Evolutionary conservation across 2,797 vertebrate genomes (phyloP).

Genomic region (Oreortyx pictus): DNA sequence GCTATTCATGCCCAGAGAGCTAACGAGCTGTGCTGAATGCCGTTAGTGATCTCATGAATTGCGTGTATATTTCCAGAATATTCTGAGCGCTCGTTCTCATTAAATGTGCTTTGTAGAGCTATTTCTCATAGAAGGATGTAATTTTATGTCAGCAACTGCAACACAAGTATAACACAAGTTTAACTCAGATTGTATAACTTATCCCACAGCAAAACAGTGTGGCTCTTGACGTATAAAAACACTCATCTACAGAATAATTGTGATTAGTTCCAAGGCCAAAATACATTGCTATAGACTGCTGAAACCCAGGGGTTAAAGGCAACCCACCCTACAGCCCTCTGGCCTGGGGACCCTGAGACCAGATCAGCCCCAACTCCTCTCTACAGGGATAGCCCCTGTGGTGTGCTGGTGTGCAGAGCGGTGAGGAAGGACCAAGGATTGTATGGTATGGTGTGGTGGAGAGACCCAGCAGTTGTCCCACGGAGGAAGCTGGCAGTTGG

Average conservation of each 20-base stretch:
- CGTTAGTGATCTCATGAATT: not conserved
- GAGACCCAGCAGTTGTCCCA: not conserved
- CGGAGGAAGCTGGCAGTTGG: not conserved
- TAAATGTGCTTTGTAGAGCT: not conserved
- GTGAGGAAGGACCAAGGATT: too few relatives aligned
- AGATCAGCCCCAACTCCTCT: not conserved
- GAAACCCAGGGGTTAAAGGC: not conserved
- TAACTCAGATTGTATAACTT: not conserved
- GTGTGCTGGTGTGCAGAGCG: fast-evolving
- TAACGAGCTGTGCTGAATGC: not conserved
- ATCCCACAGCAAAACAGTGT: not conserved
- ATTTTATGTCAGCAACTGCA: not conserved
- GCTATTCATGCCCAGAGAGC: not conserved
- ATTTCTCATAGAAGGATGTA: not conserved
- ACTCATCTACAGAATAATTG: not conserved
- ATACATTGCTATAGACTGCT: not conserved
- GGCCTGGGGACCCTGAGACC: not conserved
- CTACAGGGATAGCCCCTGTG: fast-evolving
- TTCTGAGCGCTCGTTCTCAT: not conserved
- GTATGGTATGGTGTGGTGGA: too few relatives aligned
- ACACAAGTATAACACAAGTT: not conserved
- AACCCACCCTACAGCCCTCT: not conserved
- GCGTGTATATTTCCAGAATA: not conserved
- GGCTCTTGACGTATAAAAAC: not conserved
- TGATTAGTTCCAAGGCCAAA: not conserved